Percentiles rank a stretch among this genome's conserved stretches.
These are phyloP conservation scores for Prochilodus magdalenae DNA, from an alignment of 2,113 vertebrate genomes.

Conservation along the genomic window DNA sequence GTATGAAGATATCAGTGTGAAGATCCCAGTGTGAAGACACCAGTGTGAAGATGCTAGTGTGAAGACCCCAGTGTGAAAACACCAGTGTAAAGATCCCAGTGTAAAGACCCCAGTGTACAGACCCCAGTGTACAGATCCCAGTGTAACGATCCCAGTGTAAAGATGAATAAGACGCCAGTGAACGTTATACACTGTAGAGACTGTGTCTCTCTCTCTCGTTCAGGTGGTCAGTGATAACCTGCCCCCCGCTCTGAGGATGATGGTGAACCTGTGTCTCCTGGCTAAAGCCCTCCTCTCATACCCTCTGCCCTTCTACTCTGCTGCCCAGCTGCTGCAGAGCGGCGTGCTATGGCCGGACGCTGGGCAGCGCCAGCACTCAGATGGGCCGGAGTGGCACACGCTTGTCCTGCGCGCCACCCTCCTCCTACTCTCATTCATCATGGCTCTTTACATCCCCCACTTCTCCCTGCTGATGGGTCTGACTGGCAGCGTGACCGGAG, in stretches of 20 bases:
- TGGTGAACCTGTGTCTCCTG: conserved; percentile 81
- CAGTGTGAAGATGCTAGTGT: too few relatives aligned
- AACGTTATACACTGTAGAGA: not conserved
- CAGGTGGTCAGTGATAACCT: conserved; percentile 81
- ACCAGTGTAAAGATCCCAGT: too few relatives aligned
- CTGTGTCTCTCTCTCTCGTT: not conserved
- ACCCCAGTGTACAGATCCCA: too few relatives aligned
- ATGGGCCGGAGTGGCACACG: not conserved
- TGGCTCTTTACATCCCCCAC: conserved; percentile 77
- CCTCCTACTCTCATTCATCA: conserved; percentile 77
- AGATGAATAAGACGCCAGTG: too few relatives aligned
- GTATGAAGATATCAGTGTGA: too few relatives aligned
- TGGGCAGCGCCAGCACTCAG: conserved; percentile 25
- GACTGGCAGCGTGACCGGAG: conserved; percentile 80
- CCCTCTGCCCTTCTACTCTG: conserved; percentile 81
- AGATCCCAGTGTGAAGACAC: too few relatives aligned
- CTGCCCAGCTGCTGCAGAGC: conserved; percentile 75
- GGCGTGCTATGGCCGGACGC: conserved; percentile 60
- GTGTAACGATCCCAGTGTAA: too few relatives aligned
- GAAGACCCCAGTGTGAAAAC: too few relatives aligned
- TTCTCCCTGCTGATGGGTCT: conserved; percentile 83
- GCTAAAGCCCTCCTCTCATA: conserved; percentile 82
- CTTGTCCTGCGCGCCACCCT: conserved; percentile 69
- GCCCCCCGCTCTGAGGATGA: conserved; percentile 74
- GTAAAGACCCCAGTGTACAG: too few relatives aligned